Evolutionary conservation across 2,888 invertebrate species (phyloP).

Genomic region (Melieria omissa): DNA sequence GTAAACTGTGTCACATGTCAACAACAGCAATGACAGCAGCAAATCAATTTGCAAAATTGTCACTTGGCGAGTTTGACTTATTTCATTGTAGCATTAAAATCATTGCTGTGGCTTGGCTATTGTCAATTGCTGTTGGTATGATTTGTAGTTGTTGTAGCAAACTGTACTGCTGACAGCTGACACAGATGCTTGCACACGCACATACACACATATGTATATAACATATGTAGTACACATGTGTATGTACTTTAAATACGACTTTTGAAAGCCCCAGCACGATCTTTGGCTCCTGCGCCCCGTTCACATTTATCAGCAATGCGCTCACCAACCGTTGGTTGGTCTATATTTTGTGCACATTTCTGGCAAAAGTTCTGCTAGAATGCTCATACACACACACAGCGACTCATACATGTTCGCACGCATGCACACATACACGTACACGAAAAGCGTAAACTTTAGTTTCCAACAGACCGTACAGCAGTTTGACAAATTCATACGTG

Average conservation of each 20-base stretch:
- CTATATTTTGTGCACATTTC: slow-evolving; percentile 13
- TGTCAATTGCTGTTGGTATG: no score
- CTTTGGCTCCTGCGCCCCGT: background rate
- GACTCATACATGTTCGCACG: no score
- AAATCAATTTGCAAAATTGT: slow-evolving; percentile 39
- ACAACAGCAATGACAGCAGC: no score
- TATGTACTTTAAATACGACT: background rate
- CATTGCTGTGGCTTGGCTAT: no score
- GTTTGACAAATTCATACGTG: slow-evolving; percentile 24
- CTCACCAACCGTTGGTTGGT: slow-evolving; percentile 8
- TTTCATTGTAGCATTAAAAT: slow-evolving; percentile 31
- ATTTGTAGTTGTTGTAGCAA: no score
- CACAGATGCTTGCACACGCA: slow-evolving; percentile 13
- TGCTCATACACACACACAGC: no score
- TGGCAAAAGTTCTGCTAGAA: background rate
- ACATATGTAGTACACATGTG: background rate
- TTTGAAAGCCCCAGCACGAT: background rate
- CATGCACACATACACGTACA: no score
- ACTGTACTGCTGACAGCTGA: background rate
- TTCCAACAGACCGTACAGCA: background rate
- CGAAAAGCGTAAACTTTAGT: no score
- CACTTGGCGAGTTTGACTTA: slow-evolving; percentile 38
- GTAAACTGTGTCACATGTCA: no score
- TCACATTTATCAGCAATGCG: background rate
- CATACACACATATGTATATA: background rate